These are phyloP conservation scores for Silvanus unidentatus DNA, from an alignment of 2,888 invertebrate genomes.

Conservation along the genomic window DNA sequence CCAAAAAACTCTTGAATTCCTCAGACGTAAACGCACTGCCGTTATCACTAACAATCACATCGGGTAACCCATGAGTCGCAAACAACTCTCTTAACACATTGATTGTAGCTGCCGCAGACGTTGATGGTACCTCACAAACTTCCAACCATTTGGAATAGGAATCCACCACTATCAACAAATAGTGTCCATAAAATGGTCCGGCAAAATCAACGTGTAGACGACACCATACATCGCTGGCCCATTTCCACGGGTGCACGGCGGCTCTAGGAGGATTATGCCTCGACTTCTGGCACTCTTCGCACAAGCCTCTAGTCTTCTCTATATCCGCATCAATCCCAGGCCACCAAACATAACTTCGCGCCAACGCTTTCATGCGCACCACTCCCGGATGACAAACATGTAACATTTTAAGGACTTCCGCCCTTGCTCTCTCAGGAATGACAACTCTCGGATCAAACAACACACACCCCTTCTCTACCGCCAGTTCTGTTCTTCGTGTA, in stretches of 20 bases:
- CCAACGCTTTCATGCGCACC: conserved; percentile 8
- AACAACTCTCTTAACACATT: conserved; percentile 15
- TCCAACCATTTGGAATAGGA: conserved; percentile 13
- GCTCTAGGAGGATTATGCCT: conserved; percentile 7
- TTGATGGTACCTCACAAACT: conserved; percentile 11
- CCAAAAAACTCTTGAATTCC: conserved; percentile 13
- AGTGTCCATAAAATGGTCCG: conserved; percentile 6
- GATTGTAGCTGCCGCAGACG: conserved; percentile 14
- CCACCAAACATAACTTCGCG: conserved; percentile 10
- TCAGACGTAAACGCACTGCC: conserved; percentile 18
- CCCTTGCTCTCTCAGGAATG: conserved; percentile 6
- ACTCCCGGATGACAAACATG: conserved; percentile 10
- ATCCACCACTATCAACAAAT: conserved; percentile 5
- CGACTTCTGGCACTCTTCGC: conserved; percentile 6
- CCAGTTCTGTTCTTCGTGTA: conserved; percentile 3
- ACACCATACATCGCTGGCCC: conserved; percentile 6
- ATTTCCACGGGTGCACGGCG: conserved; percentile 7
- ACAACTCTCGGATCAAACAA: conserved; percentile 9
- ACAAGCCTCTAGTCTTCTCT: conserved; percentile 1
- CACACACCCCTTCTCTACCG: conserved; percentile 3
- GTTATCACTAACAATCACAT: conserved; percentile 15
- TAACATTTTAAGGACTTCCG: conserved; percentile 6
- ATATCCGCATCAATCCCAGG: conserved; percentile 9
- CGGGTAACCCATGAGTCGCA: conserved; percentile 16
- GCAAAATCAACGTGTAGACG: conserved; percentile 8